Base-by-base conservation (phyloP, 2,113 vertebrate genomes). In the Circaetus cinerascens region DNA sequence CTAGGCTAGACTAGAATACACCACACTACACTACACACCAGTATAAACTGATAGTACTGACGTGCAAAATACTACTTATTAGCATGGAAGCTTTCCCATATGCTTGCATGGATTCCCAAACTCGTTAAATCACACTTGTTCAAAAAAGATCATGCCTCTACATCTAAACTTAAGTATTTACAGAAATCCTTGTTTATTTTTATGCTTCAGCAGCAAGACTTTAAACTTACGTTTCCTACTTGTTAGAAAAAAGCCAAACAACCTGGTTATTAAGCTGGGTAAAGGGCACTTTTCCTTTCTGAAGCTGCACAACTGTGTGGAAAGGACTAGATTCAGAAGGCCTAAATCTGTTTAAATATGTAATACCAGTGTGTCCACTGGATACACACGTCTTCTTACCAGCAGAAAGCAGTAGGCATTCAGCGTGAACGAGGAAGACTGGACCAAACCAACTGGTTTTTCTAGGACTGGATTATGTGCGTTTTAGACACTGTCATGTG, bases 361-460 rank as follows among this genome's bases (percentile, higher is more conserved):
- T n/a, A 23, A 48, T 48, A 25, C 1, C 6, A 7, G 1, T 30
- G 7, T 45, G 79, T 86, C 41, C 57, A 13, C 15, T 72, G 22
- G 29, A 19, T n/a, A 29, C 8, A 20, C 0, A 0, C 0, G 0
- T 32, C 34, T 26, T 51, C 11, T 57, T 21, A 45, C 40, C 14
- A 71, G 3, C 12, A 94, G n/a, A 79, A 79, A 79, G 3, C 15
- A 12, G 17, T 41, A 71, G 32, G 3, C 19, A 38, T 67, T 67
- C n/a, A 59, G 10, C 1, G 5, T 12, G 17, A 43, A 46, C 3
- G 2, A 43, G 13, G 27, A 57, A 62, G 8, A 57, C 2, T 57
- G 41, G n/a, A 48, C 4, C 9, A 78, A 68, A 40, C 12, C 29
- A 11, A 46, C 11, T 3, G 1, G 0, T 88, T 57, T 82, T 48